Evolutionary conservation across 1,140 invertebrate genomes (phyloP).

Genomic region (Callitettix versicolor): DNA sequence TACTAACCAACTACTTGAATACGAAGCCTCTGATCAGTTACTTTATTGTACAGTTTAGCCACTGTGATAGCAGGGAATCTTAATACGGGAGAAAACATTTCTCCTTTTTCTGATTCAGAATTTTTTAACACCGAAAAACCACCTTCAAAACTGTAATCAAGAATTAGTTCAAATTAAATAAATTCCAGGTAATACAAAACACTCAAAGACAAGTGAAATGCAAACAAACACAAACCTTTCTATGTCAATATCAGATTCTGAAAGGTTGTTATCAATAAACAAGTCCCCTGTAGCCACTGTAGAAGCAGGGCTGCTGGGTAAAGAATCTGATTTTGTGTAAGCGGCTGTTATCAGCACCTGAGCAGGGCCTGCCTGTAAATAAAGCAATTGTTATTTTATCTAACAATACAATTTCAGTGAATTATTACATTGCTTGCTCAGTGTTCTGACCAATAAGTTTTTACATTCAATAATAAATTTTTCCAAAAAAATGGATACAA

Average conservation of each 20-base stretch:
- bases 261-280: conserved; percentile 19
- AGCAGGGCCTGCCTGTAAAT: conserved; percentile 31
- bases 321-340: conserved; percentile 44
- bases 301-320: conserved; percentile 45
- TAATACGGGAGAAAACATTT: conserved; percentile 30
- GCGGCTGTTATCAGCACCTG: conserved; percentile 39
- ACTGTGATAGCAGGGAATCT: conserved; percentile 41
- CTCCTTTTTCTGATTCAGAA: conserved; percentile 1
- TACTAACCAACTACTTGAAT: conserved; percentile 40
- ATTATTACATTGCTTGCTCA: neutral
- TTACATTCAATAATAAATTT: neutral
- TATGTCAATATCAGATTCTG: conserved; percentile 26
- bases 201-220: no score
- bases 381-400: neutral
- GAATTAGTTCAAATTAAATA: neutral
- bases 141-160: conserved; percentile 28
- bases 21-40: conserved; percentile 48
- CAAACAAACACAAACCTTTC: conserved; percentile 26
- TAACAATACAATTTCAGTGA: neutral
- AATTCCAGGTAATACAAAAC: no score
- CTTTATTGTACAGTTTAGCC: conserved; percentile 41
- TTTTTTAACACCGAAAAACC: conserved; percentile 29
- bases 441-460: neutral
- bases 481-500: neutral
- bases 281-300: conserved; percentile 19